Percentiles rank a stretch among this genome's conserved stretches.
Evolutionary conservation across 2,797 vertebrate species (phyloP).

Genomic region (Peromyscus aztecus): DNA sequence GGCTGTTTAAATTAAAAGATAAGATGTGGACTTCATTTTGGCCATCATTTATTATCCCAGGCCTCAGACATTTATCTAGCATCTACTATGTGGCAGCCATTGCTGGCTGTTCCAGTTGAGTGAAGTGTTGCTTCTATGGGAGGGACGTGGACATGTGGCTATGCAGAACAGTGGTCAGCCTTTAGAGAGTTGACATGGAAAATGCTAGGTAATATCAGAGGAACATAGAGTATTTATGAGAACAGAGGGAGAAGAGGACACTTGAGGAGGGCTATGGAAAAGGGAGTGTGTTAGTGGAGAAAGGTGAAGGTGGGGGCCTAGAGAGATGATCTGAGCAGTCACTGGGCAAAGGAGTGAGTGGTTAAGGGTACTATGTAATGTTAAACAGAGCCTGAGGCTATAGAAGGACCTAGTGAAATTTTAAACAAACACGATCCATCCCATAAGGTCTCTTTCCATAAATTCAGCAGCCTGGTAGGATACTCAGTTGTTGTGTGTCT

Average conservation of each 20-base stretch:
- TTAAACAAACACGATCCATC: neutral
- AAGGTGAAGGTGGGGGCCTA: neutral
- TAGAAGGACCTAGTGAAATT: neutral
- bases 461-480: neutral
- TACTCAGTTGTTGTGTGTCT: neutral
- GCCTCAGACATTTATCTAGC: neutral
- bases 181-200: neutral
- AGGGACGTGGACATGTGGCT: neutral
- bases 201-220: neutral
- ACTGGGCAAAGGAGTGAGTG: neutral
- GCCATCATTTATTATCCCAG: neutral
- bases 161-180: neutral
- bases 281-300: neutral
- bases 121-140: neutral
- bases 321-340: neutral
- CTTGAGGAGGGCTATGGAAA: neutral
- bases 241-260: neutral
- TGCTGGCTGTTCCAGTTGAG: neutral
- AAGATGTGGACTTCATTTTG: conserved; percentile 36
- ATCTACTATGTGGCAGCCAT: neutral
- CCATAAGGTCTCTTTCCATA: neutral
- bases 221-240: neutral
- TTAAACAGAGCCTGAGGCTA: neutral
- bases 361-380: neutral
- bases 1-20: neutral